Percentiles rank a stretch among this genome's conserved stretches.
Conservation (phyloP, 1,140 invertebrate species). For the Drosophila arawakana region DNA sequence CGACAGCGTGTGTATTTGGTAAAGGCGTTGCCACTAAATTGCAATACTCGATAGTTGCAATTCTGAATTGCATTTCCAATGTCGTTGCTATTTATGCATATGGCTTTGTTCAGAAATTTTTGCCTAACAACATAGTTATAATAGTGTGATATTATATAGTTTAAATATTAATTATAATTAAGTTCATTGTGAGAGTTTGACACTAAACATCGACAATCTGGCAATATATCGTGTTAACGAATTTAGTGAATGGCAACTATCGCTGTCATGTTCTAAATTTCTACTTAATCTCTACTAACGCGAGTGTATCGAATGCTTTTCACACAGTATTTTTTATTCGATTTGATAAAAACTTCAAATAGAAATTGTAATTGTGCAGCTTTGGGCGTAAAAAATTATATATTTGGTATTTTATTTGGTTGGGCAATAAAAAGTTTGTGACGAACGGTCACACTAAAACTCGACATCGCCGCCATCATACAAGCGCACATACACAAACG, state of each 20-base stretch:
- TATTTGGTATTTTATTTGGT: slow-evolving; percentile 15
- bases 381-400: background rate
- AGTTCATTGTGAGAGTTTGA: background rate
- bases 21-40: slow-evolving; percentile 52
- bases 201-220: background rate
- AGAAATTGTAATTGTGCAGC: background rate
- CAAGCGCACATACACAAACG: slow-evolving; percentile 54
- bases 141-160: background rate
- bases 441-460: slow-evolving; percentile 24
- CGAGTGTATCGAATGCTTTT: no score
- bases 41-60: background rate
- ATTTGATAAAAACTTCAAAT: slow-evolving; percentile 2
- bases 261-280: slow-evolving; percentile 12
- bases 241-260: slow-evolving; percentile 14
- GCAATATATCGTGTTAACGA: slow-evolving; percentile 2
- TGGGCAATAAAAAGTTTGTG: background rate
- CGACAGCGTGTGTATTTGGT: slow-evolving; percentile 65
- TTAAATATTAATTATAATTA: background rate
- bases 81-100: background rate
- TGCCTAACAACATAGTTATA: background rate
- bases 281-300: no score
- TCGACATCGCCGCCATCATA: slow-evolving; percentile 60
- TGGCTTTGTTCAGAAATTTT: background rate
- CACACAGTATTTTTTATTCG: no score
- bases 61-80: slow-evolving; percentile 1